phyloP scores from a whole-genome alignment of 2,797 vertebrate genomes.

The Podarcis siculus region DNA sequence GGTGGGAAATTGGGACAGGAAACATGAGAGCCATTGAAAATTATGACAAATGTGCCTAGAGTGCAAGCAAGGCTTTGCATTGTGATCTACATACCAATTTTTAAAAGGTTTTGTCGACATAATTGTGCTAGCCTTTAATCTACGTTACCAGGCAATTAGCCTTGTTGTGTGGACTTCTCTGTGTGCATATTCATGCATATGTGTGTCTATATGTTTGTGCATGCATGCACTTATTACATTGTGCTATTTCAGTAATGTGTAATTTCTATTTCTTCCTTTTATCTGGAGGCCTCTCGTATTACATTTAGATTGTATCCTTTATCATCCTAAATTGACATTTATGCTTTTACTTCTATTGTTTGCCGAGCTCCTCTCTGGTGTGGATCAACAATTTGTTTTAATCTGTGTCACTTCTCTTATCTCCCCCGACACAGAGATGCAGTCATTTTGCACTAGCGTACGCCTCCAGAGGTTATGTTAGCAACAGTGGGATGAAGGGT shows the following conservation, averaged over 20 bases:
- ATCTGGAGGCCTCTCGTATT: slow-evolving; percentile 87
- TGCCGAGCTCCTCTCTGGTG: slow-evolving; percentile 80
- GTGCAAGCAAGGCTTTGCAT: slow-evolving; percentile 46
- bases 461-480: slow-evolving; percentile 73
- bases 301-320: slow-evolving; percentile 90
- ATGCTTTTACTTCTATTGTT: slow-evolving; percentile 89
- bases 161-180: slow-evolving; percentile 64
- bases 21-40: slow-evolving; percentile 31
- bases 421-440: slow-evolving; percentile 78
- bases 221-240: slow-evolving; percentile 62
- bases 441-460: slow-evolving; percentile 72
- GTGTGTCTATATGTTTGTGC: slow-evolving; percentile 49
- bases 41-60: slow-evolving; percentile 57
- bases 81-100: slow-evolving; percentile 24
- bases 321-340: slow-evolving; percentile 91
- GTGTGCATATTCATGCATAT: slow-evolving; percentile 66
- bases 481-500: slow-evolving; percentile 48
- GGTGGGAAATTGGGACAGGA: slow-evolving; percentile 23
- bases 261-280: slow-evolving; percentile 85
- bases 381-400: slow-evolving; percentile 86
- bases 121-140: slow-evolving; percentile 72
- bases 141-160: slow-evolving; percentile 70
- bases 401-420: slow-evolving; percentile 84
- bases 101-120: slow-evolving; percentile 43
- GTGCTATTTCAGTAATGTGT: slow-evolving; percentile 78